Base-by-base conservation (phyloP, 2,797 vertebrate species). In the Tamandua tetradactyla region DNA sequence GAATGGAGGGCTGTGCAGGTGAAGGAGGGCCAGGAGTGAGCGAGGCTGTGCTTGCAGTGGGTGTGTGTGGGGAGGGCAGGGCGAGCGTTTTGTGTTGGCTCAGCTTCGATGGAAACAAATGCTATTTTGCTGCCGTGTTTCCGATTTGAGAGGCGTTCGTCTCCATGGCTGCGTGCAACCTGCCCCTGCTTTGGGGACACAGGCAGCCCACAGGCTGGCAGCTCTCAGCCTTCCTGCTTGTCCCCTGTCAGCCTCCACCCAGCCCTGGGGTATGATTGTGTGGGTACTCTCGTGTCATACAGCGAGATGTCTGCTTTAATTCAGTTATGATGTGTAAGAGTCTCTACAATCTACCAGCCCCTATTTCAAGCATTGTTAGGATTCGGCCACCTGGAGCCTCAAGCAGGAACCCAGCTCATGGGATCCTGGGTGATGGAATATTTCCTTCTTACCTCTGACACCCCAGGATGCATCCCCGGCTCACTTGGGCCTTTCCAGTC, bases 1-100 rank as follows among this genome's bases (percentile, higher is more conserved):
- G 94, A 88, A 62, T 30, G 44, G 64, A 55, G 68, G 40, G 25
- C 42, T 82, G 40, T 72, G 95, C 91, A 85, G 69, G 92, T 2
- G 37, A 80, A 68, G 37, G 79, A 84, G 57, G 35, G 71, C n/a
- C 4, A 42, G 25, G 49, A n/a, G 59, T 13, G 20, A 61, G 32
- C 0, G 22, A 57, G 71, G 57, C 44, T 49, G 62, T 35, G 27
- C 20, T 4, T 10, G 17, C 62, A 37, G 1, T 0, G 4, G 18
- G 40, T 25, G 62, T 35, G n/a, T 61, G 14, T 27, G 35, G 42
- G 71, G 42, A n/a, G 55, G 44, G 18, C 69, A 44, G 27, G 2
- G 3, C 64, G n/a, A 81, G 61, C 15, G 0, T 1, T 10, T 64
- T 9, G 52, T 12, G 64, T 88, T 55, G n/a, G 49, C 25, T 93